These are phyloP conservation scores for Hydropsyche tenuis DNA, from an alignment of 1,140 invertebrate genomes.

Conservation along the genomic window DNA sequence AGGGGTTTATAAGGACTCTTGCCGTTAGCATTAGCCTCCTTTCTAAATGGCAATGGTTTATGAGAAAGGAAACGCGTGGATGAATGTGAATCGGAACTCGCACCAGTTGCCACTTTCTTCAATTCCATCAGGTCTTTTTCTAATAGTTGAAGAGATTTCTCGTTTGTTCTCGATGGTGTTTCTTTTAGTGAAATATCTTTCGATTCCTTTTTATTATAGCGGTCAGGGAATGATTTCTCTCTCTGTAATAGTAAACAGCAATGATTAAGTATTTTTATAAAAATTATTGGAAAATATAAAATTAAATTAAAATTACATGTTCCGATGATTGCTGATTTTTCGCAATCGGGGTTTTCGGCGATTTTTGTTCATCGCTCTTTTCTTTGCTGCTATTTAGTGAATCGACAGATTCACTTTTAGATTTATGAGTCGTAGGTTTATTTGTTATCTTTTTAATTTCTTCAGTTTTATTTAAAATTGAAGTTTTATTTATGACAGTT, in stretches of 20 bases:
- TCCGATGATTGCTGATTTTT: background rate
- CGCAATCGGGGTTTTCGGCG: background rate
- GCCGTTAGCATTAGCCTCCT: no score
- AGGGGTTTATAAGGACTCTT: no score
- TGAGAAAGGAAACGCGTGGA: background rate
- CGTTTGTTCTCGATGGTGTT: slow-evolving; percentile 52
- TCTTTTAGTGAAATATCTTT: background rate
- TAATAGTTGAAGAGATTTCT: slow-evolving; percentile 58
- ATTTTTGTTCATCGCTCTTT: background rate
- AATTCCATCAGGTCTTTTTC: slow-evolving; percentile 61
- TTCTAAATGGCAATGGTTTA: background rate
- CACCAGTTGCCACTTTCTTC: slow-evolving; percentile 52
- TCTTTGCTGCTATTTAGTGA: background rate
- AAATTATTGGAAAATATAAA: background rate
- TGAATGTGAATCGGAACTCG: no score
- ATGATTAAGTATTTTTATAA: no score
- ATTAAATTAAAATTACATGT: background rate
- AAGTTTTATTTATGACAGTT: slow-evolving; percentile 37
- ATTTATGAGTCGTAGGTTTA: background rate
- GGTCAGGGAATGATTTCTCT: slow-evolving; percentile 7
- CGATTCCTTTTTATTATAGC: background rate
- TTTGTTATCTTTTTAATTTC: slow-evolving; percentile 54
- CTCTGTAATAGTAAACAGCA: background rate
- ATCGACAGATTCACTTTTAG: background rate
- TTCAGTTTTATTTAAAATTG: slow-evolving; percentile 55